Conservation (phyloP, 2,113 vertebrate species). For the Chlorodrepanis virens region DNA sequence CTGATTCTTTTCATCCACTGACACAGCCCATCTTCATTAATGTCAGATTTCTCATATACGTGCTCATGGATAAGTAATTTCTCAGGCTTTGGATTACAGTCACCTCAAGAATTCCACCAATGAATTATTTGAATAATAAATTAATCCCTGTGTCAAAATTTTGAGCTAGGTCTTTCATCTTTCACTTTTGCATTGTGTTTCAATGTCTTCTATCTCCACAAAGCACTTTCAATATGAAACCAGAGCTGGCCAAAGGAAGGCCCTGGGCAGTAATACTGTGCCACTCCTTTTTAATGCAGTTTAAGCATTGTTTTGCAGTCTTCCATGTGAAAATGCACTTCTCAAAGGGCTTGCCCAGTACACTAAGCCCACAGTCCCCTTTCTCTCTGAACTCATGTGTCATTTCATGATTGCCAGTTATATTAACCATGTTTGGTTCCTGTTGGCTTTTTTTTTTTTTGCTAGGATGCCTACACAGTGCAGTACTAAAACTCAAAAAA, state of each 20-base stretch:
- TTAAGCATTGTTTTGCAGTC: not conserved
- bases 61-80: not conserved
- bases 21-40: not conserved
- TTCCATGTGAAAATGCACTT: not conserved
- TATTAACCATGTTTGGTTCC: rapidly evolving
- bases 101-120: not conserved
- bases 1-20: not conserved
- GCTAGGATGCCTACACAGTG: not conserved
- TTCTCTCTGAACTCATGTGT: not conserved
- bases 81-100: not conserved
- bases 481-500: not conserved
- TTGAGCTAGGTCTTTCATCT: not conserved
- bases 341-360: not conserved
- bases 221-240: not conserved
- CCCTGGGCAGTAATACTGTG: not conserved
- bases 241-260: not conserved
- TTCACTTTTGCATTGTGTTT: not conserved
- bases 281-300: not conserved
- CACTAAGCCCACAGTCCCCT: not conserved
- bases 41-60: not conserved
- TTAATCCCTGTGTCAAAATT: not conserved
- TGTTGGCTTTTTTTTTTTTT: not conserved
- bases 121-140: not conserved
- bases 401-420: not conserved
- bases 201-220: not conserved